phyloP scores from a whole-genome alignment of 2,888 invertebrate genomes.

The Macropis europaea region DNA sequence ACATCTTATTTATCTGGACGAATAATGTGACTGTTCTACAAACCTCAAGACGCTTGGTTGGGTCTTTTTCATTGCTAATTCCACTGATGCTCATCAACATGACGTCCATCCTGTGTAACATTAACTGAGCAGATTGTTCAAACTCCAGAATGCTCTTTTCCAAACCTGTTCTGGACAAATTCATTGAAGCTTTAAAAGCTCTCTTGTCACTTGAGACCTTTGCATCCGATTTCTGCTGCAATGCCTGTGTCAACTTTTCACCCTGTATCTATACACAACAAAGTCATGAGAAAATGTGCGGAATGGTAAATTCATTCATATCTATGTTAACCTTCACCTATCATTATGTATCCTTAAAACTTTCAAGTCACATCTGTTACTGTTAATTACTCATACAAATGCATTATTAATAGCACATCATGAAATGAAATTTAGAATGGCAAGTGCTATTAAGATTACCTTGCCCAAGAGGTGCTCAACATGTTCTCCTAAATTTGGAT shows the following conservation, averaged over 20 bases:
- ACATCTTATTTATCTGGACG: background rate
- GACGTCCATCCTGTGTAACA: conserved; percentile 83
- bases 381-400: conserved; percentile 7
- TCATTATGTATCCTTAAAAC: conserved; percentile 9
- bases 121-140: conserved; percentile 80
- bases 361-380: conserved; percentile 11
- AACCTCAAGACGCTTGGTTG: conserved; percentile 84
- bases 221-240: conserved; percentile 44
- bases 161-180: conserved; percentile 75
- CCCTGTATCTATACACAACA: conserved; percentile 59
- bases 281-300: background rate
- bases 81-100: conserved; percentile 83
- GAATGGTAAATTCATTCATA: background rate
- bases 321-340: conserved; percentile 34
- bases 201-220: conserved; percentile 64
- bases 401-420: conserved; percentile 17
- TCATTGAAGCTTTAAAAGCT: conserved; percentile 62
- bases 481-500: conserved; percentile 68
- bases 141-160: conserved; percentile 79
- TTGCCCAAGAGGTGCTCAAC: conserved; percentile 73
- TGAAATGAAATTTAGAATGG: conserved; percentile 10
- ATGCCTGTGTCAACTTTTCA: conserved; percentile 54
- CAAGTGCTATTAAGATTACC: conserved; percentile 45
- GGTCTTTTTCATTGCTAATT: conserved; percentile 83
- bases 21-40: background rate